Evolutionary conservation across 2,888 invertebrate species (phyloP), one percentile per base, ranked within the genome.

Genomic region (Bursaphelenchus okinawaensis): DNA sequence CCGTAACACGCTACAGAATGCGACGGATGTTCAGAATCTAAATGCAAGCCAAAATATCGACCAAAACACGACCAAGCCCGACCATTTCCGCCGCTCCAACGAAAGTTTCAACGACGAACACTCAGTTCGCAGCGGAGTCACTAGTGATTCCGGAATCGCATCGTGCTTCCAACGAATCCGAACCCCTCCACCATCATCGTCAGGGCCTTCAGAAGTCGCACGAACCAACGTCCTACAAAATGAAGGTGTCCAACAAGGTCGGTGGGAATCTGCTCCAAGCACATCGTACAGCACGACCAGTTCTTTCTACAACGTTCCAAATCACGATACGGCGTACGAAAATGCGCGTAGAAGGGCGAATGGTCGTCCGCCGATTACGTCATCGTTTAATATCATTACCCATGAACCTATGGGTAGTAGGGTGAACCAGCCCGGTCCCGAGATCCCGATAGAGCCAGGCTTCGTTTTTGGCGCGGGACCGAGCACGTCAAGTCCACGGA

Each of bases 261-360:
- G 40, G 6, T 59, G 60, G 60, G 60, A 59, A 29, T 12, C 31
- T 16, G 40, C 40, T 22, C 19, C 60, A 20, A 51, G 22, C n/a
- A 23, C 50, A 1, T 20, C 29, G 12, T 19, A 31, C 8, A 27
- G 50, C 12, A 59, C 60, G 51, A 19, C 60, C n/a, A 59, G 31
- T 20, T 59, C 60, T 20, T 71, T 69, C 55, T 52, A 69, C 55
- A 55, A 63, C 9, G 29, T 69, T 20, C 63, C 63, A 24, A 59
- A 69, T 63, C 70, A 69, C 56, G 63, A 71, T 24, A 52, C 57
- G n/a, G 57, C 52, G n/a, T 69, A 69, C 50, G 67, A 64, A 19
- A 57, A 57, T 51, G 52, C 70, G 3, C 12, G 55, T 19, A 40
- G 23, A 7, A 51, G n/a, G 69, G 58, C 19, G 27, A 66, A n/a